These are phyloP conservation scores for Bagarius yarrelli DNA, from an alignment of 2,113 vertebrate species.

Conservation along the genomic window DNA sequence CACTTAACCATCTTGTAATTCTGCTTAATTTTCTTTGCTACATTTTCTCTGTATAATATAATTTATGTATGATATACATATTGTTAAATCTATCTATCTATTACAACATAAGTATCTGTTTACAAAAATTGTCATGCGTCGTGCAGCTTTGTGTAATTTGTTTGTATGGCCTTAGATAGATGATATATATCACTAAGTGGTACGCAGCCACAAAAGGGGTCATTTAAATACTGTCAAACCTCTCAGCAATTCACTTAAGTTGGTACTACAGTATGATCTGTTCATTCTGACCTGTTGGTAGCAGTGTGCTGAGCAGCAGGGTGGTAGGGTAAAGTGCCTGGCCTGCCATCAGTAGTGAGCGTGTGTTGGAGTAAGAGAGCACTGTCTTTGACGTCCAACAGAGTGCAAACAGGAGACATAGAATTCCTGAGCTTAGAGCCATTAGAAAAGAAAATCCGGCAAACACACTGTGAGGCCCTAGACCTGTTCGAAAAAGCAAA, in stretches of 20 bases:
- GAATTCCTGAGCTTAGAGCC: slow-evolving; percentile 64
- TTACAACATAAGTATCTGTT: too few relatives aligned
- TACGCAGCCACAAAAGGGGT: not conserved
- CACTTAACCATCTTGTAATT: too few relatives aligned
- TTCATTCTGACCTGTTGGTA: slow-evolving; percentile 65
- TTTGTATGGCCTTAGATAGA: not conserved
- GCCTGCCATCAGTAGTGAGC: slow-evolving; percentile 68
- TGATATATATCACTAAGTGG: not conserved
- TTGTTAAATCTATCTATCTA: too few relatives aligned
- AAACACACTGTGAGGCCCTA: slow-evolving; percentile 69
- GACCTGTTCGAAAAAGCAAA: slow-evolving; percentile 54
- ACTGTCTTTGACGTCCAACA: slow-evolving; percentile 72
- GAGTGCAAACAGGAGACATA: slow-evolving; percentile 73
- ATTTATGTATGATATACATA: too few relatives aligned
- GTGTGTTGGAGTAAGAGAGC: slow-evolving; percentile 72
- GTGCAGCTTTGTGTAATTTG: not conserved
- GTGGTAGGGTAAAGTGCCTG: slow-evolving; percentile 70
- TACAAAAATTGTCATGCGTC: too few relatives aligned
- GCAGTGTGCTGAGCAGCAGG: slow-evolving; percentile 70
- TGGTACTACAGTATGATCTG: slow-evolving; percentile 5
- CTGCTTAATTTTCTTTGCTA: too few relatives aligned
- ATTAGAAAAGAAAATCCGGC: slow-evolving; percentile 69
- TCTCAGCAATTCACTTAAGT: slow-evolving; percentile 2
- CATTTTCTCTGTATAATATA: too few relatives aligned
- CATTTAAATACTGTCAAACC: not conserved